Conservation (phyloP, 2,797 vertebrate species). For the Myotis vivesi region DNA sequence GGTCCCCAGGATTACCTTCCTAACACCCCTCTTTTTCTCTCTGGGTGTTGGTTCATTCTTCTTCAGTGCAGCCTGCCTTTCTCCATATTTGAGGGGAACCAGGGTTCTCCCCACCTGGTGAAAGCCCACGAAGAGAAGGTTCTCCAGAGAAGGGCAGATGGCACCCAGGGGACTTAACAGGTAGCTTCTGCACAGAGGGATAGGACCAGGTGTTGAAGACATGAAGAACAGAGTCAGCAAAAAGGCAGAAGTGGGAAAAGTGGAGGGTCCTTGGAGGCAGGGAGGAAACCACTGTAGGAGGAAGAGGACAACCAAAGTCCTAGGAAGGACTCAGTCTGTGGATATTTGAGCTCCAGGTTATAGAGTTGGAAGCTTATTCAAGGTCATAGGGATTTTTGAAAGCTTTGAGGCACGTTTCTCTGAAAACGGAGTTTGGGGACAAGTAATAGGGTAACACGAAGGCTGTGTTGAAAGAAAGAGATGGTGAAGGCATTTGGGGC, state of each 20-base stretch:
- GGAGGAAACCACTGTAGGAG: background rate
- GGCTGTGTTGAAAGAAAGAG: background rate
- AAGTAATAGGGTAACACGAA: background rate
- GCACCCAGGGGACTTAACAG: background rate
- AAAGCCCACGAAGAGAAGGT: background rate
- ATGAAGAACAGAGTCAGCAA: too few species aligned
- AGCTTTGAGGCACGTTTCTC: background rate
- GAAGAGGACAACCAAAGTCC: background rate
- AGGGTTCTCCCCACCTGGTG: background rate
- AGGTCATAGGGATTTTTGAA: background rate
- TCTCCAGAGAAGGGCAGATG: background rate
- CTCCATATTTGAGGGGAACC: background rate
- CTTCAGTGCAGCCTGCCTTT: background rate
- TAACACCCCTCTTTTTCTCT: background rate
- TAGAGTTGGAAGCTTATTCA: background rate
- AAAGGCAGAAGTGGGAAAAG: background rate
- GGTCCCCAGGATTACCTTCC: background rate
- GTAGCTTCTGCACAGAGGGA: background rate
- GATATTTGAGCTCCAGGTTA: background rate
- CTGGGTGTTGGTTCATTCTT: background rate
- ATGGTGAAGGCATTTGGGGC: fast-evolving
- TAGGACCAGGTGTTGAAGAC: background rate
- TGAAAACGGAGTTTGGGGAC: background rate
- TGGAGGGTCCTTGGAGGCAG: background rate
- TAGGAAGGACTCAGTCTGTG: background rate